These are phyloP conservation scores for Drosophila guanche DNA, from an alignment of 1,140 invertebrate genomes.

Conservation along the genomic window DNA sequence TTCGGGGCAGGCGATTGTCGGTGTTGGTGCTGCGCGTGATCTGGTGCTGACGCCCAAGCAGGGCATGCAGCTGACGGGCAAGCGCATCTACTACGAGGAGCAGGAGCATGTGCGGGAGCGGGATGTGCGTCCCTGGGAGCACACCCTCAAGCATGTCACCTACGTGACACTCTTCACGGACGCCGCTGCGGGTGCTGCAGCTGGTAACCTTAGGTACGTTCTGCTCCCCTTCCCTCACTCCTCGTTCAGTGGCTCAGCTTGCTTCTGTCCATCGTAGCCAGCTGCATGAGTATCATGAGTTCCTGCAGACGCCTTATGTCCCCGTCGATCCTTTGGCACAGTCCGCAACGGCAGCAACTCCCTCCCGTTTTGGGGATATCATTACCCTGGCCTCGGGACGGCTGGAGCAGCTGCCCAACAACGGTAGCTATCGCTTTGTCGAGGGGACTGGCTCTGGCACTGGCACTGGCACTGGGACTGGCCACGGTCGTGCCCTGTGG, in stretches of 20 bases:
- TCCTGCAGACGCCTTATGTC: slow-evolving; percentile 84
- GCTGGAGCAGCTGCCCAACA: slow-evolving; percentile 83
- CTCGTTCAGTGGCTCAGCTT: background rate
- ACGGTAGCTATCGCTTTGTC: slow-evolving; percentile 85
- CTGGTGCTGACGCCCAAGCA: slow-evolving; percentile 73
- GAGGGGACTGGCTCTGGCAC: slow-evolving; percentile 62
- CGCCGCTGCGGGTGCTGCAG: slow-evolving; percentile 76
- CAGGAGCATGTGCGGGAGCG: background rate
- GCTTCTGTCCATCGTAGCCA: slow-evolving; percentile 46
- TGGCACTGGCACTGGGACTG: background rate
- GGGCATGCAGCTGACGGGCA: slow-evolving; percentile 59
- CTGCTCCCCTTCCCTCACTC: fast-evolving
- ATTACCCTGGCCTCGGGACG: slow-evolving; percentile 86
- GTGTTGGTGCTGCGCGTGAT: slow-evolving; percentile 54
- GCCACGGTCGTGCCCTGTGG: slow-evolving; percentile 86
- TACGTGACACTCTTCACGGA: slow-evolving; percentile 85
- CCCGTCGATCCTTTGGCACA: slow-evolving; percentile 56
- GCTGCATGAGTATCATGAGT: slow-evolving; percentile 72
- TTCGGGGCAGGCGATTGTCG: slow-evolving; percentile 51
- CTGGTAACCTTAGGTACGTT: slow-evolving; percentile 71
- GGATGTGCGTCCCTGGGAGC: slow-evolving; percentile 84
- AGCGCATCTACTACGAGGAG: slow-evolving; percentile 74
- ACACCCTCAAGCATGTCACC: slow-evolving; percentile 86
- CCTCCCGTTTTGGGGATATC: slow-evolving; percentile 85
- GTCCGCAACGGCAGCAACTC: slow-evolving; percentile 48